Conservation (phyloP, 1,140 invertebrate genomes). For the Oppia nitens region DNA sequence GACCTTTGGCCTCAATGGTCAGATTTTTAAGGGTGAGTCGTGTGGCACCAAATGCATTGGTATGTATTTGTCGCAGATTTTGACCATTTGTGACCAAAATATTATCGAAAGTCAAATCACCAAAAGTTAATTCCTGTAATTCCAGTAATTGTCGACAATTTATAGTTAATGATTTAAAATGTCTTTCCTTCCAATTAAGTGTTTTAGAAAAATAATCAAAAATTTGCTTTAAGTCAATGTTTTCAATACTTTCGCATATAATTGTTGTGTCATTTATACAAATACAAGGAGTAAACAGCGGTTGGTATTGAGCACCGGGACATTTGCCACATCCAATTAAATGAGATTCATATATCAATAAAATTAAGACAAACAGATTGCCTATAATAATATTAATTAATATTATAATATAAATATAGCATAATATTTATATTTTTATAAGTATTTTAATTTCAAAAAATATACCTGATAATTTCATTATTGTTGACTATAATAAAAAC, state of each 20-base stretch:
- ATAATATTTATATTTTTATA: too few relatives aligned
- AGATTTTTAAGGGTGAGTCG: not conserved
- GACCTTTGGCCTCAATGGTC: not conserved
- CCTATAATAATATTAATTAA: too few relatives aligned
- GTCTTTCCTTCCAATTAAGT: not conserved
- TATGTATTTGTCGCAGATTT: not conserved
- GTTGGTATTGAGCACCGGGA: not conserved
- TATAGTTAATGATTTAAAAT: not conserved
- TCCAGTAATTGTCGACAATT: not conserved
- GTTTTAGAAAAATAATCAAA: not conserved
- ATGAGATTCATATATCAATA: too few relatives aligned
- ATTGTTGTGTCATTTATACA: not conserved
- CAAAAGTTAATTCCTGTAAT: not conserved
- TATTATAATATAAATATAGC: too few relatives aligned
- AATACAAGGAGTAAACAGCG: not conserved
- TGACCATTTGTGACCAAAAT: not conserved
- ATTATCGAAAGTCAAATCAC: not conserved
- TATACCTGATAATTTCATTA: too few relatives aligned
- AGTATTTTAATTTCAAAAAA: too few relatives aligned
- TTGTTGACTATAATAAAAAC: too few relatives aligned
- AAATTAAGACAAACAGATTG: too few relatives aligned
- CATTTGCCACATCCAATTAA: not conserved
- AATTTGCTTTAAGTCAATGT: not conserved
- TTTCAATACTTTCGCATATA: not conserved
- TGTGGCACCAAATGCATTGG: not conserved